phyloP scores from a whole-genome alignment of 2,797 vertebrate genomes.

The Podarcis siculus region DNA sequence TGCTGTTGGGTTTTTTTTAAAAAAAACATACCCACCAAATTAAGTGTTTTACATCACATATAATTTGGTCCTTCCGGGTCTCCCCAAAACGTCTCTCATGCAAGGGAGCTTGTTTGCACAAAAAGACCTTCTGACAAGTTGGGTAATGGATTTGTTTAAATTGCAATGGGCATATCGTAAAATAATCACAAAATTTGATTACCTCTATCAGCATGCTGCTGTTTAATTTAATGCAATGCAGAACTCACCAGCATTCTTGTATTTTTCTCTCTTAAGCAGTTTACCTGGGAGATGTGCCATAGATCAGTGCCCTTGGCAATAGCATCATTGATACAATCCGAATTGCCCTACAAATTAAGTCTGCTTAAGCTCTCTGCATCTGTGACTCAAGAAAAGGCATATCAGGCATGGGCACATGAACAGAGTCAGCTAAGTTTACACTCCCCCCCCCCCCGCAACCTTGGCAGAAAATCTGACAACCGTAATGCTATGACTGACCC shows the following conservation, averaged over 20 bases:
- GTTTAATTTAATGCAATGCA: not conserved
- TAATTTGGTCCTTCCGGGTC: not conserved
- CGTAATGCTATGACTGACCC: not conserved
- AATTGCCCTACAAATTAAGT: constrained; percentile 4
- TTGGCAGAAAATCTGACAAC: not conserved
- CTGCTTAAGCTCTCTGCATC: constrained; percentile 1
- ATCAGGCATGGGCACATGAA: not conserved
- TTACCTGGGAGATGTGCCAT: not conserved
- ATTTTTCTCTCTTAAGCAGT: not conserved
- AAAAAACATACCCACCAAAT: not conserved
- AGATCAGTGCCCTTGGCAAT: not conserved
- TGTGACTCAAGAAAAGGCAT: not conserved
- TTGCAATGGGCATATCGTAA: not conserved
- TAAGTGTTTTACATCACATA: not conserved
- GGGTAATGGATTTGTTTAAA: not conserved
- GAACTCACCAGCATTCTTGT: not conserved
- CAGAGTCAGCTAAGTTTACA: not conserved
- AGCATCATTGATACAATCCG: not conserved
- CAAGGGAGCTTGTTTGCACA: not conserved
- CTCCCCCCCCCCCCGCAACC: not conserved
- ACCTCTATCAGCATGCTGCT: not conserved
- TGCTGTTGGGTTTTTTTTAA: not conserved
- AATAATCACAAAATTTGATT: no score
- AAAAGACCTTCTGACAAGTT: not conserved
- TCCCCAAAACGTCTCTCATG: not conserved